Base-by-base conservation (phyloP, 2,113 vertebrate species). In the Ariopsis seemanni region DNA sequence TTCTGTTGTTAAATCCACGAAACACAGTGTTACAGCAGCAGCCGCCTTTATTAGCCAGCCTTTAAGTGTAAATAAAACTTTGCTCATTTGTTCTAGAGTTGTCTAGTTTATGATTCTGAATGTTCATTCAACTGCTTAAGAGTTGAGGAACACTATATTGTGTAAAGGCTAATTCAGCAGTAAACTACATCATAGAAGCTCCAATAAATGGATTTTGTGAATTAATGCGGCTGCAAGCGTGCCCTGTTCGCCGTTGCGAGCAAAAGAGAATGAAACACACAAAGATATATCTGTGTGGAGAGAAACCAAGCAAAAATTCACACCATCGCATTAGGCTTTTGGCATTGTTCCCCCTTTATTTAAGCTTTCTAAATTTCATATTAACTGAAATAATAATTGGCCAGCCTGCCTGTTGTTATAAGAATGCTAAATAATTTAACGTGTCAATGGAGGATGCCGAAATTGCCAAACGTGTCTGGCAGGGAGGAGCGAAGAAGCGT, bases 361-460 rank as follows among this genome's bases (percentile, higher is more conserved):
- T 85, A 87, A 78, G 82, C 57, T 65, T 90, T 88, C 60, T 74
- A 86, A 84, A 84, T 86, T 90, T 88, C 50, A 80, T 86, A 80
- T 87, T 88, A 86, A 69, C 77, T 69, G 74, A 52, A 88, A 86
- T 81, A 82, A 89, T 84, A 87, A 88, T 82, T 88, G 83, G 86
- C 42, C 83, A 75, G 88, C 22, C 48, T 52, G 78, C 85, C 67
- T 86, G 88, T 88, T 89, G 83, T 90, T 89, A 74, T 89, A 83
- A 83, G 78, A 78, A 81, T 34, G 77, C 79, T 72, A 84, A 82
- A 90, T 71, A 88, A 89, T 89, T 90, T 87, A 85, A 82, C 79
- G 85, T 87, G 86, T 83, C 88, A 85, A 83, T 90, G 83, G 86
- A 90, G 90, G 88, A 85, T 83, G 86, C 52, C 55, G 83, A 57